Evolutionary conservation across 35 echinoderm and acorn worm genomes (phyloP), one percentile per base, ranked within the genome.

Genomic region (Chiridota heheva): DNA sequence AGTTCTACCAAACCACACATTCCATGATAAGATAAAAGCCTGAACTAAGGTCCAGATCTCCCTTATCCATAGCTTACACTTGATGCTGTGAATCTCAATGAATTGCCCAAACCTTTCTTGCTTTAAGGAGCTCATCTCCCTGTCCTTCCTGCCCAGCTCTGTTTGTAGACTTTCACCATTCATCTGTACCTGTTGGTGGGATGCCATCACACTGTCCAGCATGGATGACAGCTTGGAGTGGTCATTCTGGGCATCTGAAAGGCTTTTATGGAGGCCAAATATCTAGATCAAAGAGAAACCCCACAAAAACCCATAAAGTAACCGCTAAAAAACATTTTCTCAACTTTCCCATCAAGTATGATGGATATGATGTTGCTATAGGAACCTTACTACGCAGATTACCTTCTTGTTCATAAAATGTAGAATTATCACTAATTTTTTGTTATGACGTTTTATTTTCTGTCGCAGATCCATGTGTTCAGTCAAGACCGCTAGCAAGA

Each of bases 131-230:
- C 57, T 36, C 13, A 96, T 49, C 69, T 96, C 86, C 24, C 88
- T 71, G 69, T 96, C 92, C 45, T 90, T 96, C 28, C 88, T 62
- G 4, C 92, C 92, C 34, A 96, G 57, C 51, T 96, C 92, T 6
- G 82, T 90, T 42, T 90, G 92, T 18, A 96, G 60, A 8, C 37
- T 81, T 62, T 96, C 87, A 57, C 81, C 87, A 25, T 76, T 82
- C 1, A 47, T 70, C 71, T 96, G 92, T 20, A 96, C 73, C 69
- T 90, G 76, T 25, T 76, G 66, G 24, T 96, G 92, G 7, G 92
- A 96, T 15, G 35, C 58, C 92, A 96, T 90, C 46, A 96, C 82
- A 36, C 87, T 87, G 20, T 90, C 82, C 35, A 96, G 57, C 20
- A 80, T 96, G 73, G 82, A 30, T 4, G 81, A 82, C 41, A 96